A percentile compares a stretch with the other conserved stretches of the same genome.
phyloP scores from a whole-genome alignment of 2,113 vertebrate species.

The Apodemus sylvaticus region DNA sequence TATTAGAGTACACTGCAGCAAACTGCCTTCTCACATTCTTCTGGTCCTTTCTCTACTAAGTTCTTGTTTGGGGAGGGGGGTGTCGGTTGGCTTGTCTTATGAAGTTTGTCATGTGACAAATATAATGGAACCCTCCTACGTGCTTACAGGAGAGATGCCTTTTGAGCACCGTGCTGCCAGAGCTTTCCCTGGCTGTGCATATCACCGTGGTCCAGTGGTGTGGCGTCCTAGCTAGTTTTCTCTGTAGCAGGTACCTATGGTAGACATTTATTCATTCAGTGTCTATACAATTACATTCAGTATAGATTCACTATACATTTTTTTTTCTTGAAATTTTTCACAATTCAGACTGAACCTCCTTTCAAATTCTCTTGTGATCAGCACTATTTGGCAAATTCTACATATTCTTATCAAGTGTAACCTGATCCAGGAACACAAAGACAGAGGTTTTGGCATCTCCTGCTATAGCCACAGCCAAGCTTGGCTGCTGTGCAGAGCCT shows the following conservation, averaged over 20 bases:
- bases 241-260: background rate
- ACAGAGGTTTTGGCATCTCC: background rate
- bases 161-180: too few species aligned
- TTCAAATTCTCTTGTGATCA: background rate
- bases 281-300: background rate
- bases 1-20: too few species aligned
- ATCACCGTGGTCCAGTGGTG: background rate
- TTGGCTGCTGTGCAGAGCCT: background rate
- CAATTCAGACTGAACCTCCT: background rate
- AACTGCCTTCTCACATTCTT: background rate
- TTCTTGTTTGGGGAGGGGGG: background rate
- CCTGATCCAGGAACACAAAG: background rate
- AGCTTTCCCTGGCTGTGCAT: background rate
- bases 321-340: background rate
- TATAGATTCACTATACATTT: background rate
- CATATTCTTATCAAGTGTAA: background rate
- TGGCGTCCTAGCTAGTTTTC: background rate
- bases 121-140: too few species aligned
- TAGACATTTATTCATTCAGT: background rate
- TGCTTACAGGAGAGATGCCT: background rate
- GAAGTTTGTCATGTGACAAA: background rate
- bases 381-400: background rate
- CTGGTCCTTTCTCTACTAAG: background rate
- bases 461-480: background rate
- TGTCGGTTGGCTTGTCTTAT: background rate